A percentile compares a stretch with the other conserved stretches of the same genome.
phyloP scores from a whole-genome alignment of 2,888 invertebrate species.

The Nemurella pictetii region DNA sequence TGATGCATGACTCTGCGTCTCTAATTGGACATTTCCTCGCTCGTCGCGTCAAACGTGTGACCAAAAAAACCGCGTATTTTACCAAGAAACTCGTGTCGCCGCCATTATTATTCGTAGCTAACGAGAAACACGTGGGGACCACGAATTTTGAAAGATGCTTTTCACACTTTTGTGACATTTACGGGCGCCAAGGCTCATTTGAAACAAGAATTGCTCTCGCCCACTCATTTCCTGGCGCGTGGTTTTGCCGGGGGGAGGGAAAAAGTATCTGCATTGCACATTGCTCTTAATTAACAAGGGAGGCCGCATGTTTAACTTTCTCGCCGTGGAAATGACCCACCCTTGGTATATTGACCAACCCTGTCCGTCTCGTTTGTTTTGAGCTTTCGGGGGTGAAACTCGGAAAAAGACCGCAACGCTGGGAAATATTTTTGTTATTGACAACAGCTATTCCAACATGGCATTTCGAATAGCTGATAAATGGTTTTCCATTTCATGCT shows the following conservation, averaged over 20 bases:
- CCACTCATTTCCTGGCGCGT: slow-evolving; percentile 4
- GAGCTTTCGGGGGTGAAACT: not conserved
- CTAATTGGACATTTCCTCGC: slow-evolving; percentile 12
- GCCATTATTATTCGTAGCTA: not conserved
- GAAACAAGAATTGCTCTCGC: not conserved
- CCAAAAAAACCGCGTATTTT: not conserved
- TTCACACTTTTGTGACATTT: not conserved
- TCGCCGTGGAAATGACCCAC: not conserved
- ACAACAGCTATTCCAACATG: not conserved
- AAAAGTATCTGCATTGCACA: not conserved
- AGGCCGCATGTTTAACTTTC: not conserved
- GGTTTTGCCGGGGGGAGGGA: not conserved
- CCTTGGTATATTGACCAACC: not conserved
- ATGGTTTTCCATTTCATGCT: not conserved
- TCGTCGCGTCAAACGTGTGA: not conserved
- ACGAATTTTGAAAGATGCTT: not conserved
- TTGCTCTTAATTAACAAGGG: not conserved
- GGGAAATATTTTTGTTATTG: not conserved
- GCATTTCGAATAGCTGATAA: not conserved
- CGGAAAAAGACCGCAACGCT: not conserved
- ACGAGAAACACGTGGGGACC: slow-evolving; percentile 1
- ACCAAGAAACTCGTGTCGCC: not conserved
- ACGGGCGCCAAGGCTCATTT: not conserved
- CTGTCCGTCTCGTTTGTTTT: not conserved
- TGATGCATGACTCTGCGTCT: not conserved